These are phyloP conservation scores for Stegodyphus dumicola DNA, from an alignment of 1,140 invertebrate genomes.

Conservation along the genomic window DNA sequence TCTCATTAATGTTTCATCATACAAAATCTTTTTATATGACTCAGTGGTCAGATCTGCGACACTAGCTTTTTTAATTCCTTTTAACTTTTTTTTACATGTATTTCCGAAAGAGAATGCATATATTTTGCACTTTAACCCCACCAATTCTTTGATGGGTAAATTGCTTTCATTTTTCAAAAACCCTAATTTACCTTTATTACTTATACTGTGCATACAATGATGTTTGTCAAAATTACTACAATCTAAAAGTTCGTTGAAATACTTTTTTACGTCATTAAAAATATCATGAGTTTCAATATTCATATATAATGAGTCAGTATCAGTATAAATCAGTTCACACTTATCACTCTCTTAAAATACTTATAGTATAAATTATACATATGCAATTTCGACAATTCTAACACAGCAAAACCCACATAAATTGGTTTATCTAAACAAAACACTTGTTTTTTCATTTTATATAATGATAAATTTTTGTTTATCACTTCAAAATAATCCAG, in stretches of 20 bases:
- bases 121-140: background rate
- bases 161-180: background rate
- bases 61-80: no score
- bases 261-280: background rate
- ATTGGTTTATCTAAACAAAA: conserved; percentile 63
- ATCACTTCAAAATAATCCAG: conserved; percentile 59
- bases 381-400: background rate
- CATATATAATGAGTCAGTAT: background rate
- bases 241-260: background rate
- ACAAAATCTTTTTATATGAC: no score
- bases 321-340: background rate
- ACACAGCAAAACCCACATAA: conserved; percentile 36
- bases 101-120: background rate
- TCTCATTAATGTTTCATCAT: no score
- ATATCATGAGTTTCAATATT: background rate
- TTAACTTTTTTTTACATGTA: no score
- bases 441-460: conserved; percentile 55
- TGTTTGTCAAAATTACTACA: background rate
- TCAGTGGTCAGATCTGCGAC: no score
- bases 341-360: background rate
- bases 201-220: background rate
- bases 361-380: background rate
- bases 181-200: background rate
- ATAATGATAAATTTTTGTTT: conserved; percentile 42
- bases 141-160: background rate